Conservation (phyloP, 2,797 vertebrate species). For the Rhinoraja longicauda region DNA sequence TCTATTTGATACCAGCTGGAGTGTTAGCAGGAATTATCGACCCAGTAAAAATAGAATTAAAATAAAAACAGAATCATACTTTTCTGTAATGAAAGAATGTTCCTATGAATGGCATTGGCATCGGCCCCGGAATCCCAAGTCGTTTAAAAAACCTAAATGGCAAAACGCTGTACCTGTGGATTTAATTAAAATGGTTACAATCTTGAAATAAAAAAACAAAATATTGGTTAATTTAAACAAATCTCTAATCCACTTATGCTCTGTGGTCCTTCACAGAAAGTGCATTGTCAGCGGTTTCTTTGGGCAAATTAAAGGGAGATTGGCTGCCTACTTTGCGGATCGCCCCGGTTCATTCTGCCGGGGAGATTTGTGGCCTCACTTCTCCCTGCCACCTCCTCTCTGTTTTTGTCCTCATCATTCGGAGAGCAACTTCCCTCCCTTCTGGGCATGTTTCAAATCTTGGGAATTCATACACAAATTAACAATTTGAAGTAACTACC, state of each 20-base stretch:
- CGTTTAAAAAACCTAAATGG: conserved; percentile 56
- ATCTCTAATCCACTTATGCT: not conserved
- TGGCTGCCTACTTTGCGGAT: no score
- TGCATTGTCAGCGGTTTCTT: no score
- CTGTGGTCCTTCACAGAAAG: no score
- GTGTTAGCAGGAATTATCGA: not conserved
- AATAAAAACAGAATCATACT: conserved; percentile 43
- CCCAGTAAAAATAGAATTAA: not conserved
- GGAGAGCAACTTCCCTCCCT: no score
- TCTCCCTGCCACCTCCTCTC: no score
- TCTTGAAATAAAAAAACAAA: not conserved
- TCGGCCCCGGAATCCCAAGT: conserved; percentile 57
- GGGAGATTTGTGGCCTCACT: no score
- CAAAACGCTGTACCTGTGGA: conserved; percentile 57
- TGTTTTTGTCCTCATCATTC: no score
- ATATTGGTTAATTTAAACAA: not conserved
- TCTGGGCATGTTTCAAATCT: no score
- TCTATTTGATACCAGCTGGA: not conserved
- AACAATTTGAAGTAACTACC: no score
- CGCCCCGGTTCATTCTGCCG: no score
- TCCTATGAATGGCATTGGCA: conserved; percentile 55
- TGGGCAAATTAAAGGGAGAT: no score
- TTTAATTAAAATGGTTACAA: not conserved
- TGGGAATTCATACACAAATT: no score
- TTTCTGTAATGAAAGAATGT: conserved; percentile 46